A percentile compares a stretch with the other conserved stretches of the same genome.
Evolutionary conservation across 2,113 vertebrate genomes (phyloP).

Genomic region (Girardinichthys multiradiatus): DNA sequence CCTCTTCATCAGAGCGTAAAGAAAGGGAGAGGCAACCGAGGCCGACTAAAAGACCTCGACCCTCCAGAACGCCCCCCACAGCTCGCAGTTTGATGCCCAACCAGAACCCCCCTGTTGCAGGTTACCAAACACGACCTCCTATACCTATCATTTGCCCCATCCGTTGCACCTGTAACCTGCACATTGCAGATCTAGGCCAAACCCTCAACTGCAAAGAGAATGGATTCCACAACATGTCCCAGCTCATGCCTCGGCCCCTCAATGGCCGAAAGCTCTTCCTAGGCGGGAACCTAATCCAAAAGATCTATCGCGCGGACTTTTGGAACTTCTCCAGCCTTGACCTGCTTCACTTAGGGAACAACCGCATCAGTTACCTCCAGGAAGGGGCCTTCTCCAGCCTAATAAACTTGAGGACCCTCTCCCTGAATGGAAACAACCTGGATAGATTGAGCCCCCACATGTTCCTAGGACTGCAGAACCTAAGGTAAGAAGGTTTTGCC

Average conservation of each 20-base stretch:
- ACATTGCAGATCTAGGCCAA: conserved; percentile 95
- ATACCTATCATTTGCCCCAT: conserved; percentile 96
- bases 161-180: conserved; percentile 94
- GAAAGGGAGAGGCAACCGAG: conserved; percentile 89
- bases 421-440: conserved; percentile 94
- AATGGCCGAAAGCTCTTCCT: conserved; percentile 97
- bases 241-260: conserved; percentile 93
- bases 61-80: conserved; percentile 88
- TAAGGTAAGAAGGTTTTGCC: conserved; percentile 69
- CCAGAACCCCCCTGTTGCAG: conserved; percentile 91
- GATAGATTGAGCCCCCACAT: conserved; percentile 92
- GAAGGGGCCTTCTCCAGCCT: conserved; percentile 96
- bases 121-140: conserved; percentile 95
- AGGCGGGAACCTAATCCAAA: conserved; percentile 96
- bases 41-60: conserved; percentile 90
- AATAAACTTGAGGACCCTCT: conserved; percentile 92
- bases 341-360: conserved; percentile 95
- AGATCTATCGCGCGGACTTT: conserved; percentile 95
- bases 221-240: conserved; percentile 93
- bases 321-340: conserved; percentile 98
- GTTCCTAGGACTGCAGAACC: conserved; percentile 92
- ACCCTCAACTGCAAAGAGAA: conserved; percentile 97
- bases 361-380: conserved; percentile 95
- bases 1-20: conserved; percentile 87
- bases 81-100: conserved; percentile 89